Percentiles rank a stretch among this genome's conserved stretches.
These are phyloP conservation scores for Stichopus horrens DNA, from an alignment of 53 echinoderm and acorn worm genomes.

Conservation along the genomic window DNA sequence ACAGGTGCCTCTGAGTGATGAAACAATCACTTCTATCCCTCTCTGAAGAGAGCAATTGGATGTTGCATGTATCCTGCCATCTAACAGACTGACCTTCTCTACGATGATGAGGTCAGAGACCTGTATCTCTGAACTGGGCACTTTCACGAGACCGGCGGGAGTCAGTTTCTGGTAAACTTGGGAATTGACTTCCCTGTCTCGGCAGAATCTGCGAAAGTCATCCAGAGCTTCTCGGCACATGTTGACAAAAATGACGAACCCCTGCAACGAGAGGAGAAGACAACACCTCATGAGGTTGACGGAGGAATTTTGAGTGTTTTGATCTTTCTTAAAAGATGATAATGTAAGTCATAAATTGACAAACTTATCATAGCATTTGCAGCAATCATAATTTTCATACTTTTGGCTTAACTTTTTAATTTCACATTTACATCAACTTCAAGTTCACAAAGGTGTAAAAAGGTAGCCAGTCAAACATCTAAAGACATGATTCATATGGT, in stretches of 20 bases:
- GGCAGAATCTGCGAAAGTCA: slow-evolving; percentile 79
- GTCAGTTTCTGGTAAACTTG: slow-evolving; percentile 85
- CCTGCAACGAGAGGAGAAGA: slow-evolving; percentile 51
- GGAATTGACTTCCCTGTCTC: slow-evolving; percentile 91
- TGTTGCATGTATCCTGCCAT: neutral
- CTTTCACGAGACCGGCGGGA: slow-evolving; percentile 63
- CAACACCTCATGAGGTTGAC: neutral
- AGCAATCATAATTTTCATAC: no score
- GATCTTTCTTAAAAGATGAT: no score
- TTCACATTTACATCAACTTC: no score
- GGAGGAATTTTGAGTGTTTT: no score
- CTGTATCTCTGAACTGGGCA: slow-evolving; percentile 90
- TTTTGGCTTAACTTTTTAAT: no score
- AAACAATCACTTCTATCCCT: neutral
- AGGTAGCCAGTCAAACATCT: no score
- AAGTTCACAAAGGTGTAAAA: no score
- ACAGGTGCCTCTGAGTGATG: no score
- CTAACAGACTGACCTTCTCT: slow-evolving; percentile 76
- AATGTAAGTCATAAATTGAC: no score
- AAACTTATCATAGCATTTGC: no score
- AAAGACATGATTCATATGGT: no score
- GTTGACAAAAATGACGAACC: slow-evolving; percentile 93
- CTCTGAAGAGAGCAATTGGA: neutral
- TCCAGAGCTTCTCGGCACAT: slow-evolving; percentile 91
- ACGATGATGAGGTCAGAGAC: slow-evolving; percentile 94